Evolutionary conservation across 1,140 invertebrate species (phyloP), one percentile per base, ranked within the genome.

Genomic region (Papilio polytes): DNA sequence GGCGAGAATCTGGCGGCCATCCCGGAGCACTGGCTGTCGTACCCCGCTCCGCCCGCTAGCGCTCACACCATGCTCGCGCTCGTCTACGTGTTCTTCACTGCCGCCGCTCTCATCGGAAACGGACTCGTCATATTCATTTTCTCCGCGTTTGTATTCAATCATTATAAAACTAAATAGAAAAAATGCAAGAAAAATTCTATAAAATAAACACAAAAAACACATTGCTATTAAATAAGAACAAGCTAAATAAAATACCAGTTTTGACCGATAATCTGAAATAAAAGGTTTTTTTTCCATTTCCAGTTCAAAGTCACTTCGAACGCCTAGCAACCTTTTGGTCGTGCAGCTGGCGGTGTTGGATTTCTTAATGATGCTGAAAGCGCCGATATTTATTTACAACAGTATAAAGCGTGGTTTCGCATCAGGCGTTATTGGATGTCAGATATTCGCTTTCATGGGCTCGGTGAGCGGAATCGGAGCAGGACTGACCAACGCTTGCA

Each of bases 51-150:
- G 4, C 97, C 97, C 56, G 97, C 97, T 72, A 96, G 97, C 78
- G 96, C 98, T 85, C 98, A 99, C 92, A 98, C 98, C 85, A 95
- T 98, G 36, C 94, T 99, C 2, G 98, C 97, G 1, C 95, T 98
- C 78, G 94, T 98, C 83, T 99, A 98, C 88, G 96, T 97, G 41
- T 95, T 97, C 72, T 97, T 98, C 81, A 98, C 97, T 20, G 96
- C 98, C 56, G 96, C 97, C 31, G 96, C 98, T 4, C 94, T 98
- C 2, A 89, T 97, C 3, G 98, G 98, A 82, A 99, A 99, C 92
- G 97, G 98, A 46, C 95, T 98, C 22, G 98, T 99, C 82, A 97
- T 99, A 85, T 99, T 97, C 96, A 97, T 99, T 84, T 99, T 99
- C 92, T 96, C 96, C 80, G 96, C 97, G 96, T 98, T 95, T 96